A percentile compares a stretch with the other conserved stretches of the same genome.
Evolutionary conservation across 1,140 invertebrate genomes (phyloP).

Genomic region (Carposina sasakii): DNA sequence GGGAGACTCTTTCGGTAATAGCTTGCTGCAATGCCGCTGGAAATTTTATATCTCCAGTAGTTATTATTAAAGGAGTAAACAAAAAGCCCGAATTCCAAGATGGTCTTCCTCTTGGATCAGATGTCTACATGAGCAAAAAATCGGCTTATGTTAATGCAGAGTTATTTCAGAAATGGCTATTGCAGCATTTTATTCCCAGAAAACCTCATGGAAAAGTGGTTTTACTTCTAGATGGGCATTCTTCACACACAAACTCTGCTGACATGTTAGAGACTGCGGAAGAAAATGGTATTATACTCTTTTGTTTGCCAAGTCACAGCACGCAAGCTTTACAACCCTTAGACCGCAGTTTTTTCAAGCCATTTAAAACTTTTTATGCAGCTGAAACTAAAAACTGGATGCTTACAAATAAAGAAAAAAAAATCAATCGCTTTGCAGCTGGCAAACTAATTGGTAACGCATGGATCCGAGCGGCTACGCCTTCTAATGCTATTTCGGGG

Average conservation of each 20-base stretch:
- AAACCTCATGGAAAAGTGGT: slow-evolving; percentile 36
- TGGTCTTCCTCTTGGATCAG: slow-evolving; percentile 35
- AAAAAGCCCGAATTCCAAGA: slow-evolving; percentile 45
- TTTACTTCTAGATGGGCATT: slow-evolving; percentile 42
- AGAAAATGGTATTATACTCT: slow-evolving; percentile 38
- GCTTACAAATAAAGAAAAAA: slow-evolving; percentile 15
- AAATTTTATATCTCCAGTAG: slow-evolving; percentile 35
- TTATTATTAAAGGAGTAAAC: slow-evolving; percentile 46
- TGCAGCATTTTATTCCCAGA: slow-evolving; percentile 33
- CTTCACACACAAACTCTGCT: slow-evolving; percentile 22
- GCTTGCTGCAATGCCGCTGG: slow-evolving; percentile 36
- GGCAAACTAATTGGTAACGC: slow-evolving; percentile 24
- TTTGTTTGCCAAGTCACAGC: slow-evolving; percentile 40
- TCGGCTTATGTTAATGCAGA: slow-evolving; percentile 46
- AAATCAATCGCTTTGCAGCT: slow-evolving; percentile 19
- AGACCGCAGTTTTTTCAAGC: slow-evolving; percentile 34
- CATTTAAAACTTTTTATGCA: slow-evolving; percentile 29
- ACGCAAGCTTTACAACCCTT: slow-evolving; percentile 42
- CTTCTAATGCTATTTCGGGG: slow-evolving; percentile 13
- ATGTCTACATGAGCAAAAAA: slow-evolving; percentile 45
- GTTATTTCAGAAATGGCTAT: slow-evolving; percentile 45
- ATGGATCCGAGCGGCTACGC: slow-evolving; percentile 17
- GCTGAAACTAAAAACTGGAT: slow-evolving; percentile 13
- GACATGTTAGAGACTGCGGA: slow-evolving; percentile 32
- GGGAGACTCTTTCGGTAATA: slow-evolving; percentile 42